Evolutionary conservation across 2,113 vertebrate species (phyloP), one percentile per base, ranked within the genome.

Genomic region (Thermophis baileyi): DNA sequence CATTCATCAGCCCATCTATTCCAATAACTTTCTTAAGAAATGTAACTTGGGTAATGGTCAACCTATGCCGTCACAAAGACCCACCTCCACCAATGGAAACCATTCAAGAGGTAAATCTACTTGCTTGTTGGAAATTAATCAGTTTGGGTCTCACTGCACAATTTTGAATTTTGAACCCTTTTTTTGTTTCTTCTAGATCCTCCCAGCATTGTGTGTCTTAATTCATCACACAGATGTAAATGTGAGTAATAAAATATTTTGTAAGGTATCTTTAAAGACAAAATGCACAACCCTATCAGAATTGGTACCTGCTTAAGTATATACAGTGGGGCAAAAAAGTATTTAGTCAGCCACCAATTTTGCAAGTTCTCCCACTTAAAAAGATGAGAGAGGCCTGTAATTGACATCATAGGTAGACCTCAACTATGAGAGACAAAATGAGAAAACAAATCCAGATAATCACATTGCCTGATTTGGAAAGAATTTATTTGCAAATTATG

Each of bases 1-100:
- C 99, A 92, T 99, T 99, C 98, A 99, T 99, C 98, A 99, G 98
- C 97, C 99, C 99, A 94, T 99, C 99, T 97, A 99, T 99, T 97
- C 99, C 99, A 95, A 99, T 99, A 98, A 99, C 99, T 95, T 99
- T 99, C 97, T 98, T 99, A 95, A 98, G 99, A 97, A 99, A 99
- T 63, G 99, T 99, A 97, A 99, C 99, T 63, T 99, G 99, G 99
- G 99, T 99, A 95, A 99, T 99, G 99, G 99, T 99, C 93, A 99
- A 99, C 95, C 97, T 99, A 96, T 99, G 99, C 96, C 99, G 99
- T 95, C 99, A 99, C 97, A 99, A 99, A 97, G 99, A 99, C 95
- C 99, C 99, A 25, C 99, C 99, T 25, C 99, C 99, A 0, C 99
- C 99, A 3, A 99, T 99, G 99, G 99, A 99, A 95, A 99, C 99